phyloP scores from a whole-genome alignment of 1,140 invertebrate genomes.

The Eueides isabella region DNA sequence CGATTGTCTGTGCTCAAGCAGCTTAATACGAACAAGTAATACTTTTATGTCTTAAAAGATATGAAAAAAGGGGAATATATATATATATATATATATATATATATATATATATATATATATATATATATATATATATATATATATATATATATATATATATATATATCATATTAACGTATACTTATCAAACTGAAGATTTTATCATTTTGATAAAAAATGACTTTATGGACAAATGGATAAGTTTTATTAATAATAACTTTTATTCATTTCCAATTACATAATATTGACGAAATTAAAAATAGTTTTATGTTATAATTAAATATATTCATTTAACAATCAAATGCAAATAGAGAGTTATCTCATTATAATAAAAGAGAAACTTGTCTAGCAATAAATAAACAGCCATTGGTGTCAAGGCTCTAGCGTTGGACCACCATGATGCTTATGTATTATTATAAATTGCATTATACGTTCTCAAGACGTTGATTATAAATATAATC shows the following conservation, averaged over 20 bases:
- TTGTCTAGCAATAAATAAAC: slow-evolving; percentile 13
- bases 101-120: too few species aligned
- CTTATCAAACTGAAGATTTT: too few species aligned
- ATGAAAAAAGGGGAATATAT: neutral
- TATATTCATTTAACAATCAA: neutral
- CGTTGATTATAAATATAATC: neutral
- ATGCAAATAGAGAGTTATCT: slow-evolving; percentile 3
- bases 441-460: slow-evolving; percentile 6
- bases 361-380: slow-evolving; percentile 28
- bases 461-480: neutral
- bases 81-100: too few species aligned
- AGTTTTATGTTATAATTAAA: too few species aligned
- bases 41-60: neutral
- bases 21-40: neutral
- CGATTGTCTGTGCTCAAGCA: neutral
- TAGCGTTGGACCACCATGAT: slow-evolving; percentile 7
- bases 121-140: too few species aligned
- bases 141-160: too few species aligned
- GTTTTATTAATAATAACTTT: too few species aligned
- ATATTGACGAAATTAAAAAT: too few species aligned
- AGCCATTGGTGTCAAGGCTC: slow-evolving; percentile 20
- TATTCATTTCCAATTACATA: too few species aligned
- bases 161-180: too few species aligned
- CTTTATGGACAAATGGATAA: too few species aligned
- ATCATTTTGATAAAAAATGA: too few species aligned